These are phyloP conservation scores for Heteromurus nitidus DNA, from an alignment of 2,888 invertebrate species.

Conservation along the genomic window DNA sequence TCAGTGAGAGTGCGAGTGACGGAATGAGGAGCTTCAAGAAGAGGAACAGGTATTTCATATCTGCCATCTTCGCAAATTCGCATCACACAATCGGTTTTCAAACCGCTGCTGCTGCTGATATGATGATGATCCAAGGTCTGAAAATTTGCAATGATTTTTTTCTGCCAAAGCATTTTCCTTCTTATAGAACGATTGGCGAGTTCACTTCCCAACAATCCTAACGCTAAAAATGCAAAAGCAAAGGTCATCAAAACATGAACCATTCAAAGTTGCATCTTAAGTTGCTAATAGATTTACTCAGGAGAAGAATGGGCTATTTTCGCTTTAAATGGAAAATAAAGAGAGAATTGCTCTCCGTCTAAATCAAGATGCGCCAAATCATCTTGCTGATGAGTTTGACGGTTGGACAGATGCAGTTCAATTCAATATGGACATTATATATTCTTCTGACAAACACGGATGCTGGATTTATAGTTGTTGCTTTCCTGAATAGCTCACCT, in stretches of 20 bases:
- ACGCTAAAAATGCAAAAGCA: too few species aligned
- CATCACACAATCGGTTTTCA: too few species aligned
- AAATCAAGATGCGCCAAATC: background rate
- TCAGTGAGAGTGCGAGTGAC: conserved; percentile 4
- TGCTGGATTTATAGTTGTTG: background rate
- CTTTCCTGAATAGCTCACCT: background rate
- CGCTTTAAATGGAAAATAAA: background rate
- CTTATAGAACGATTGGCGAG: too few species aligned
- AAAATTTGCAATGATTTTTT: too few species aligned
- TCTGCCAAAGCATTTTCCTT: too few species aligned
- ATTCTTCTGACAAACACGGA: background rate
- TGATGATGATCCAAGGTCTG: too few species aligned
- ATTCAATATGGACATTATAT: background rate
- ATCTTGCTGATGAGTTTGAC: background rate
- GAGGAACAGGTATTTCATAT: conserved; percentile 46
- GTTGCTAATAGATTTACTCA: too few species aligned
- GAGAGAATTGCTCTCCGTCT: conserved; percentile 3
- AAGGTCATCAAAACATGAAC: background rate
- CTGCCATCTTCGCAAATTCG: too few species aligned
- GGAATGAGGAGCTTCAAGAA: background rate
- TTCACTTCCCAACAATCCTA: too few species aligned
- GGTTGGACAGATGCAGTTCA: background rate
- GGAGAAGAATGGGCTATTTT: too few species aligned
- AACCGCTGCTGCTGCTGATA: too few species aligned
- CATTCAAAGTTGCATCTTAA: background rate